Base-by-base conservation (phyloP, 2,888 invertebrate genomes). In the Oeneis ivallda region DNA sequence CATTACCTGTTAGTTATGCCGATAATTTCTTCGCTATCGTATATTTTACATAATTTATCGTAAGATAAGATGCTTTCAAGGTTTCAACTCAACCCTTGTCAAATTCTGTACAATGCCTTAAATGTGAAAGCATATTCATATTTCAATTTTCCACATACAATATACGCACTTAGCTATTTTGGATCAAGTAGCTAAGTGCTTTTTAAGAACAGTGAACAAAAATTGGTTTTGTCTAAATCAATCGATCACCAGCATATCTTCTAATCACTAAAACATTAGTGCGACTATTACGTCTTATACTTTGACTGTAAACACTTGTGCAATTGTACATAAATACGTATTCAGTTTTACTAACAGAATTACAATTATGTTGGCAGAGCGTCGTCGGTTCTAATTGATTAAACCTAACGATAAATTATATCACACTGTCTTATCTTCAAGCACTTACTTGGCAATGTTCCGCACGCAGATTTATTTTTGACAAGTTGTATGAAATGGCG, bases 31-130 rank as follows among this genome's bases (percentile, higher is more conserved):
- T 15, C 2, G 47, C 47, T 17, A 9, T 47, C 17, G 47, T 47
- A 9, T 15, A n/a, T n/a, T n/a, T n/a, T n/a, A n/a, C n/a, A n/a
- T n/a, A n/a, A n/a, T n/a, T n/a, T n/a, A n/a, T n/a, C n/a, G n/a
- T n/a, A n/a, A n/a, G n/a, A n/a, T n/a, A 53, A 37, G 53, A 15
- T n/a, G 53, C 34, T 53, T 34, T 34, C 34, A 34, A 53, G 34
- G 53, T 53, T 50, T 50, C 49, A 49, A 19, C 19, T 19, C 49
- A 26, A 50, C 49, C 49, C 49, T 50, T 50, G 26, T 26, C 49
- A 50, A 26, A 53, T 53, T 15, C 10, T 2, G n/a, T 7, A 53
- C 53, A 34, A 34, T 37, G 34, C 19, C 49, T 2, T 15, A 15
- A 8, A 15, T 3, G 9, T 53, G 34, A 53, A 11, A 37, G 15